phyloP scores from a whole-genome alignment of 2,888 invertebrate genomes.

The Trachelus tabidus region DNA sequence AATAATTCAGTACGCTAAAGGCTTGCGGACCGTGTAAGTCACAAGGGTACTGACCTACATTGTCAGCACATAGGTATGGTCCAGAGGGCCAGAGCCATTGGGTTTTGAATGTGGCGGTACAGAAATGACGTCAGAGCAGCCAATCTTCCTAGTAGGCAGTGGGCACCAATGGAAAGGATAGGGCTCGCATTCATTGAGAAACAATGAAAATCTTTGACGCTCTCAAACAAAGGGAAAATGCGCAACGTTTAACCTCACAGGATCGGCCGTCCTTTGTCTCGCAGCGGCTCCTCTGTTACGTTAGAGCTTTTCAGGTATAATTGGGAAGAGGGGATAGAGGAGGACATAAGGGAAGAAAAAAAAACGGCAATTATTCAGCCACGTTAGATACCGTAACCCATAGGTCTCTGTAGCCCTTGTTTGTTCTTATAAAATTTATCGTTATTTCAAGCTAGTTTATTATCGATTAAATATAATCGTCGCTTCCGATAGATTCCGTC shows the following conservation, averaged over 20 bases:
- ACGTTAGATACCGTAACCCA: background rate
- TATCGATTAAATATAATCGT: too few species aligned
- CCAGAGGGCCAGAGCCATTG: background rate
- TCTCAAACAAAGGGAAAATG: constrained; percentile 39
- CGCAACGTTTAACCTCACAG: constrained; percentile 21
- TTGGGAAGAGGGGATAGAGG: background rate
- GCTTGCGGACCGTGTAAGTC: constrained; percentile 18
- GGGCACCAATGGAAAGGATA: constrained; percentile 24
- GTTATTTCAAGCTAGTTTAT: background rate
- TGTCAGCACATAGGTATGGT: background rate
- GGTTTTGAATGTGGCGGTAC: background rate
- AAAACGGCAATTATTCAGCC: background rate
- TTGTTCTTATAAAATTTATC: background rate
- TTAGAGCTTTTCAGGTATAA: background rate
- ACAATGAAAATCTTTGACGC: constrained; percentile 37
- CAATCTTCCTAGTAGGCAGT: background rate
- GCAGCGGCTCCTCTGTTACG: background rate
- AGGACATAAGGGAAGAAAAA: background rate
- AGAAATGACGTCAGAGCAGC: background rate
- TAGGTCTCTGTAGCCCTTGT: background rate
- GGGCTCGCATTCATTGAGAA: constrained; percentile 27
- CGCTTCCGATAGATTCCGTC: too few species aligned
- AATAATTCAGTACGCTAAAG: constrained; percentile 39
- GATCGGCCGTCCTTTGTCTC: background rate
- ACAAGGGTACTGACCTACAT: constrained; percentile 24